These are phyloP conservation scores for Tipula lateralis DNA, from an alignment of 2,888 invertebrate genomes.

Conservation along the genomic window DNA sequence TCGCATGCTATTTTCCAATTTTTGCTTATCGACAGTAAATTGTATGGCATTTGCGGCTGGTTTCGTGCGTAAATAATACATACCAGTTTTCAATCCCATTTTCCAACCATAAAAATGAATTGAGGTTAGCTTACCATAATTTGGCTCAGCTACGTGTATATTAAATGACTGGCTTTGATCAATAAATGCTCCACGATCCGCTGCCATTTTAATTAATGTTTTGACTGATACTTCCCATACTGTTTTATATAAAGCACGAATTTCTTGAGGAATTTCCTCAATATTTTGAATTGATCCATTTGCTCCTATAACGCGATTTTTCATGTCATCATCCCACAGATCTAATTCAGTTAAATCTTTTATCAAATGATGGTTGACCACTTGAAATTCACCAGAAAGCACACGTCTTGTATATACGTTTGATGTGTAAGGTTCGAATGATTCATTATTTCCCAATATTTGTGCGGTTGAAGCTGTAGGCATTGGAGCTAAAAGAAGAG, in stretches of 20 bases:
- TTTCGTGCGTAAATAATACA: slow-evolving; percentile 97
- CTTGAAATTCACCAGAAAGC: slow-evolving; percentile 90
- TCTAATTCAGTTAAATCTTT: slow-evolving; percentile 86
- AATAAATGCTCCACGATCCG: slow-evolving; percentile 95
- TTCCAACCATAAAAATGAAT: slow-evolving; percentile 99
- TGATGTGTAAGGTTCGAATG: slow-evolving; percentile 96
- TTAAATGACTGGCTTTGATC: slow-evolving; percentile 99
- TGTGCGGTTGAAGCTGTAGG: slow-evolving; percentile 99
- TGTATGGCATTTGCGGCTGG: slow-evolving; percentile 95
- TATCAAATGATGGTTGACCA: slow-evolving; percentile 93
- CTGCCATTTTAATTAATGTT: slow-evolving; percentile 91
- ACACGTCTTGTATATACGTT: slow-evolving; percentile 94
- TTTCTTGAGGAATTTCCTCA: slow-evolving; percentile 73
- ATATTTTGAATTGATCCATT: slow-evolving; percentile 92
- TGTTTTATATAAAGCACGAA: slow-evolving; percentile 88
- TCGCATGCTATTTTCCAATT: slow-evolving; percentile 44
- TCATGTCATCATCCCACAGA: slow-evolving; percentile 94
- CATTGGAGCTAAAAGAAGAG: slow-evolving; percentile 92
- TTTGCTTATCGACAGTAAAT: slow-evolving; percentile 91
- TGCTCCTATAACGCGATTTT: slow-evolving; percentile 84
- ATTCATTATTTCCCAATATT: slow-evolving; percentile 98
- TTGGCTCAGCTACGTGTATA: slow-evolving; percentile 92
- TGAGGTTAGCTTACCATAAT: slow-evolving; percentile 87
- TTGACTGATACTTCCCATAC: slow-evolving; percentile 97
- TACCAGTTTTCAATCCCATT: slow-evolving; percentile 94